A percentile compares a stretch with the other conserved stretches of the same genome.
Evolutionary conservation across 2,797 vertebrate species (phyloP).

Genomic region (Phataginus tricuspis): DNA sequence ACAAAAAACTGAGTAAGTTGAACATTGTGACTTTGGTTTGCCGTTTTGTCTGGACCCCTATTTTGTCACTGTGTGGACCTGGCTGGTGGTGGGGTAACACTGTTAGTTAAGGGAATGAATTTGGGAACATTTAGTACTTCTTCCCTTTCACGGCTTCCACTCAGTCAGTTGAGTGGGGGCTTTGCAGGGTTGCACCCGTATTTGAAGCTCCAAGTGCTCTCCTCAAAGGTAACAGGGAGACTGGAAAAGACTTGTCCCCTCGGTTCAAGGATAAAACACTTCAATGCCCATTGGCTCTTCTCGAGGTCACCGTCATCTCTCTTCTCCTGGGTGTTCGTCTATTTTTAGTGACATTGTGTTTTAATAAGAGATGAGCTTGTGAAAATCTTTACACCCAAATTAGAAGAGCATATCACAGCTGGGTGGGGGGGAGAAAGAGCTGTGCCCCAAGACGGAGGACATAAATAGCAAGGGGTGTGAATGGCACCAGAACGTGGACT

Average conservation of each 20-base stretch:
- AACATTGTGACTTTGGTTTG: not conserved
- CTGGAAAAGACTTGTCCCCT: not conserved
- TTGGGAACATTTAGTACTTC: not conserved
- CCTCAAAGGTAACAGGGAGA: not conserved
- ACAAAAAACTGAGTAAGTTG: not conserved
- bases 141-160: not conserved
- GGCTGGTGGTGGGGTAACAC: not conserved
- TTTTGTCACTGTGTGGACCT: not conserved
- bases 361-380: slow-evolving; percentile 41
- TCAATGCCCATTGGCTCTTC: not conserved
- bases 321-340: not conserved
- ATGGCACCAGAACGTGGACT: not conserved
- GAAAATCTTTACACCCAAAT: not conserved
- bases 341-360: slow-evolving; percentile 17
- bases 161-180: not conserved
- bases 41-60: not conserved
- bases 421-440: not conserved
- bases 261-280: not conserved
- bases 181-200: not conserved
- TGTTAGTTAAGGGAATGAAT: not conserved
- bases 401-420: not conserved
- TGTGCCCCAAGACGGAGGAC: not conserved
- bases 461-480: not conserved
- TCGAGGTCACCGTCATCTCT: not conserved
- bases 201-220: not conserved